Evolutionary conservation across 2,797 vertebrate species (phyloP), one percentile per base, ranked within the genome.

Genomic region (Mycteria americana): DNA sequence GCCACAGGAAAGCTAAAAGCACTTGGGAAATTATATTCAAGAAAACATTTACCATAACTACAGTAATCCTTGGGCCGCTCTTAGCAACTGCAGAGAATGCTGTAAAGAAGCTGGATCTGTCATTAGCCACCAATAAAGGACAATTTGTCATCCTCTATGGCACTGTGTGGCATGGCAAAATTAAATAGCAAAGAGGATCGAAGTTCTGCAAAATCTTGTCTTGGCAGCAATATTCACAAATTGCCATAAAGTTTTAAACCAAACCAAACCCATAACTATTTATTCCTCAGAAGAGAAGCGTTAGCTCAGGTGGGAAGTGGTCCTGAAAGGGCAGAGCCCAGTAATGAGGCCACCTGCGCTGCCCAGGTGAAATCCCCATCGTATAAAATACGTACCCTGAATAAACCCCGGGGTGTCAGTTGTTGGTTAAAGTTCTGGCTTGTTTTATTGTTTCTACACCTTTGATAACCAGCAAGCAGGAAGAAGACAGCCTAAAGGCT

Each of bases 81-180:
- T 37, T 3, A 22, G 68, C 35, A 30, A 17, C 4, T 1, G 22
- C 57, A 43, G 31, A 0, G 0, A 76, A 3, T 2, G 18, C 80
- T 30, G 46, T 19, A 67, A 43, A 30, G n/a, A 35, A 46, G 41
- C 59, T 17, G 74, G 37, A 18, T 41, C 48, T 75, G 46, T 37
- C 45, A 8, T 56, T 12, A 33, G 24, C 51, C 56, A n/a, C 45
- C 3, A 4, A 8, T 9, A 43, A 62, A 41, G 54, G 72, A 30
- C 67, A 69, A 15, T 50, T 43, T 60, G 17, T 78, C 86, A 54
- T 16, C 37, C 43, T 39, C 37, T 31, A 15, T 3, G 15, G 82
- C 70, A 23, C 80, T 27, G 59, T 7, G 60, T 2, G 4, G 48
- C 59, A 8, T 0, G 3, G 21, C 50, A n/a, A 30, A 31, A 37